Conservation (phyloP, 2,113 vertebrate species). For the Edolisoma coerulescens region DNA sequence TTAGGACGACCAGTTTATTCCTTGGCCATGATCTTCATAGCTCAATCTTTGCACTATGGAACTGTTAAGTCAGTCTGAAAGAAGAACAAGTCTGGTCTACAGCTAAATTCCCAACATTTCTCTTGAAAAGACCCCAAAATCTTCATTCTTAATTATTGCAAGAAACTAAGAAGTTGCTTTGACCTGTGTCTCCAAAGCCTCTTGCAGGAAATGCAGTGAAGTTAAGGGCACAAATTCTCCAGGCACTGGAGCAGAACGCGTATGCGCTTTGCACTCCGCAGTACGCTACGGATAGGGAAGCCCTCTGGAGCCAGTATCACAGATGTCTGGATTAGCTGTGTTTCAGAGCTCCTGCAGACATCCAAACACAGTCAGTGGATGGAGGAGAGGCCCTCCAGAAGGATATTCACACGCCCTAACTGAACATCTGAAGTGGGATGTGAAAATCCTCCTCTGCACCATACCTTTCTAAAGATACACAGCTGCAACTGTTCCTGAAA, state of each 20-base stretch:
- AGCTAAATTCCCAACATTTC: background rate
- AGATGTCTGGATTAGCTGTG: background rate
- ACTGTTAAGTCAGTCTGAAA: background rate
- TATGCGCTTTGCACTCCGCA: accelerated
- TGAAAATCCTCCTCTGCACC: background rate
- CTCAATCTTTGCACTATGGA: background rate
- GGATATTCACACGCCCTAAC: background rate
- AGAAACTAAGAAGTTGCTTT: background rate
- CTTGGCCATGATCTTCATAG: background rate
- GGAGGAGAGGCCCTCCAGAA: background rate
- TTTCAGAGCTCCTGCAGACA: background rate
- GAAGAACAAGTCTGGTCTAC: background rate
- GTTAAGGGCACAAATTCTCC: background rate
- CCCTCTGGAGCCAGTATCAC: background rate
- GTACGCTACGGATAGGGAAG: background rate
- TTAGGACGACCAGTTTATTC: background rate
- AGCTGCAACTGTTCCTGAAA: background rate
- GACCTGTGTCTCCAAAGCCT: background rate
- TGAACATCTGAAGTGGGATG: background rate
- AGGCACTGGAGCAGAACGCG: accelerated
- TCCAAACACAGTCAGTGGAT: background rate
- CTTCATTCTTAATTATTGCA: background rate
- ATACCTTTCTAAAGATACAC: background rate
- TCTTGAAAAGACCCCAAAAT: background rate
- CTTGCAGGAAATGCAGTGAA: background rate